phyloP scores from a whole-genome alignment of 2,797 vertebrate species.

The Cygnus olor region DNA sequence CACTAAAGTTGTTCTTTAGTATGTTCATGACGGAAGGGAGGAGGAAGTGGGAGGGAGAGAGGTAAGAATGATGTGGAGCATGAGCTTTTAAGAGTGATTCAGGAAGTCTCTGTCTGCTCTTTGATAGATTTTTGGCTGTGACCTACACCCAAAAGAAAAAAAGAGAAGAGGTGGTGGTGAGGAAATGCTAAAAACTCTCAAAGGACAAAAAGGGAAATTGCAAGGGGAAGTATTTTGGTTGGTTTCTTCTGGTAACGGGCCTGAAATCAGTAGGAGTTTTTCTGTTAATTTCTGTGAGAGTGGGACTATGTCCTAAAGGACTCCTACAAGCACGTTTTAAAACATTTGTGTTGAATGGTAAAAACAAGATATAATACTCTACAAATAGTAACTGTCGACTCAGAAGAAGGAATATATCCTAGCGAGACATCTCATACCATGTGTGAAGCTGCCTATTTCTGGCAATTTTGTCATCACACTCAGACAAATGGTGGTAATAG shows the following conservation, averaged over 20 bases:
- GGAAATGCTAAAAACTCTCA: background rate
- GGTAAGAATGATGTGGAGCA: background rate
- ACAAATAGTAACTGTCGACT: constrained; percentile 52
- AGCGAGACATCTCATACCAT: constrained; percentile 8
- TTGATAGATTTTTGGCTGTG: background rate
- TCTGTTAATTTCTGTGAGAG: constrained; percentile 30
- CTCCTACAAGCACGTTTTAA: constrained; percentile 39
- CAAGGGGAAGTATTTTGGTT: constrained; percentile 12
- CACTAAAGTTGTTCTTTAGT: background rate
- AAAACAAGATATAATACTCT: constrained; percentile 33
- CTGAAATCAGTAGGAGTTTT: constrained; percentile 42
- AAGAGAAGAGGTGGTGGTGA: background rate
- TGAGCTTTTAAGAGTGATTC: constrained; percentile 36
- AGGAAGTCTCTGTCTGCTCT: background rate
- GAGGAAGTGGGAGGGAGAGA: background rate
- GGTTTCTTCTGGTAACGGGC: background rate
- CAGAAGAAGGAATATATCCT: constrained; percentile 40
- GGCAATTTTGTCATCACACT: constrained; percentile 1
- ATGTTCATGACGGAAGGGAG: background rate
- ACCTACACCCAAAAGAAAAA: background rate
- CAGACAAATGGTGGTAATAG: constrained; percentile 49
- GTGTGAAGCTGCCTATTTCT: constrained; percentile 57
- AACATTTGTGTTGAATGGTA: constrained; percentile 37
- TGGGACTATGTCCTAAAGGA: background rate
- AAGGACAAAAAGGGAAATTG: background rate